Conservation (phyloP, 1,140 invertebrate genomes). For the Platorchestia sp. region DNA sequence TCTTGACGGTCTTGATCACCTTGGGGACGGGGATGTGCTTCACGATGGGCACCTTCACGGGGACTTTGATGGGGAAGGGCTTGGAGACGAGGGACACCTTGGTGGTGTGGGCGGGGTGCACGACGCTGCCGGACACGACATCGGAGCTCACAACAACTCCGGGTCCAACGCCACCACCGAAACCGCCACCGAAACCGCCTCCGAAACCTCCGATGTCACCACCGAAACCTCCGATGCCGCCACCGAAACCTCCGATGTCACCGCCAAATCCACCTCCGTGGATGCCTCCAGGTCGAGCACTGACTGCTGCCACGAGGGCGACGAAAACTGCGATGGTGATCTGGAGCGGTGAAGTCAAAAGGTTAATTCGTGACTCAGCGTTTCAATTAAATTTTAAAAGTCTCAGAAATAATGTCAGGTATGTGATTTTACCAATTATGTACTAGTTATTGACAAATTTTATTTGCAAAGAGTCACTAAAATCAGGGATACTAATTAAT, state of each 20-base stretch:
- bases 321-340: slow-evolving; percentile 25
- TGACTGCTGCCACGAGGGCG: background rate
- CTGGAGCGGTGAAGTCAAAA: background rate
- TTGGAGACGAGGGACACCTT: slow-evolving; percentile 33
- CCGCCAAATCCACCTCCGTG: background rate
- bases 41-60: slow-evolving; percentile 42
- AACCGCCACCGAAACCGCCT: background rate
- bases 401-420: too few species aligned
- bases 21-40: slow-evolving; percentile 51
- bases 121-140: background rate
- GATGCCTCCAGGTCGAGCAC: background rate
- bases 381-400: too few species aligned
- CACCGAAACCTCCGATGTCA: background rate
- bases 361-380: too few species aligned
- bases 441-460: too few species aligned
- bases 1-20: slow-evolving; percentile 47
- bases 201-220: background rate
- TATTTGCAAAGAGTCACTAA: too few species aligned
- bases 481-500: too few species aligned
- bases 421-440: too few species aligned
- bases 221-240: background rate
- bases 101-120: slow-evolving; percentile 42
- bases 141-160: slow-evolving; percentile 23
- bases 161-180: slow-evolving; percentile 8
- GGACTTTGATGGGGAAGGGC: slow-evolving; percentile 33